phyloP scores from a whole-genome alignment of 2,888 invertebrate genomes.

The Andrena dorsata region DNA sequence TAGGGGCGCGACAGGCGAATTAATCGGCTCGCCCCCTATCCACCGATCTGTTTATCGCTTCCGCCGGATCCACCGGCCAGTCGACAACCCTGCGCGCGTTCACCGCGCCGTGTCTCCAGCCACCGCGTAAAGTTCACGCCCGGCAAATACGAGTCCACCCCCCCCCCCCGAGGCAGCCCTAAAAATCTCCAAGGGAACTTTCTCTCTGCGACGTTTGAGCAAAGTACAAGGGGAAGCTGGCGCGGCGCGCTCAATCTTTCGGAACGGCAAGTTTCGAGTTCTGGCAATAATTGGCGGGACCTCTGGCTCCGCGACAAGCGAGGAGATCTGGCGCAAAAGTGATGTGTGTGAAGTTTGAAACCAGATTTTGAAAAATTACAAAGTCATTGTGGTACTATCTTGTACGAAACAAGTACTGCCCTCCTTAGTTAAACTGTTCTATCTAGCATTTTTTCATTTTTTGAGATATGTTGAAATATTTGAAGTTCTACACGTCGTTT shows the following conservation, averaged over 20 bases:
- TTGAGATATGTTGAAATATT: too few relatives aligned
- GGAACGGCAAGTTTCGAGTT: neutral
- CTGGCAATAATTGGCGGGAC: slow-evolving; percentile 72
- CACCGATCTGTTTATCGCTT: neutral
- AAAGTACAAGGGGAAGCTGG: neutral
- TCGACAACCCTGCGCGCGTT: too few relatives aligned
- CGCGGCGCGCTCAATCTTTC: neutral
- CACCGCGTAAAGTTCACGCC: neutral
- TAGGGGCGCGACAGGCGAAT: slow-evolving; percentile 4
- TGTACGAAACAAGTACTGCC: too few relatives aligned
- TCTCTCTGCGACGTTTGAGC: slow-evolving; percentile 12
- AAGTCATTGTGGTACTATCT: too few relatives aligned
- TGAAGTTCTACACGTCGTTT: too few relatives aligned
- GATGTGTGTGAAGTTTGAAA: too few relatives aligned
- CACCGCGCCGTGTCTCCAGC: neutral
- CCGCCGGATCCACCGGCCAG: slow-evolving; percentile 9
- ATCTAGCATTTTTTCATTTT: too few relatives aligned
- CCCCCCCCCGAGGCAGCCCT: neutral
- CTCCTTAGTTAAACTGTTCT: too few relatives aligned
- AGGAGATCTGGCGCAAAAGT: neutral
- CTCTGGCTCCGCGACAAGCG: neutral
- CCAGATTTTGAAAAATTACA: too few relatives aligned
- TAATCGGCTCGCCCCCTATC: slow-evolving; percentile 15
- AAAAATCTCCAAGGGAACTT: neutral
- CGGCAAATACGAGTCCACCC: slow-evolving; percentile 20